Conservation (phyloP, 1,140 invertebrate genomes). For the Pectinophora gossypiella region DNA sequence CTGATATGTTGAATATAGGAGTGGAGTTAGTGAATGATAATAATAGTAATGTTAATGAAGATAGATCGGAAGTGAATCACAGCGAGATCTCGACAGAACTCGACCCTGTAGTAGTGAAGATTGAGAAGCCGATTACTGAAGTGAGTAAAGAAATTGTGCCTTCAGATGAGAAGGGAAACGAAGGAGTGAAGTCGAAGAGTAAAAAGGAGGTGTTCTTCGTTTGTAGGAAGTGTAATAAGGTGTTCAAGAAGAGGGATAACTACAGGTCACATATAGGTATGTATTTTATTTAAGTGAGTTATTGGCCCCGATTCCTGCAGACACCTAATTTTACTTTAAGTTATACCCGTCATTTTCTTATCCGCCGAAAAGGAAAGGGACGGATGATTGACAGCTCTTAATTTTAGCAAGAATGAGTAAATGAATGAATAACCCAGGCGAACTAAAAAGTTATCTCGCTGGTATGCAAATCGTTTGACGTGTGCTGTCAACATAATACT, state of each 20-base stretch:
- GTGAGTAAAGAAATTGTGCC: neutral
- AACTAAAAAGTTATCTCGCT: no score
- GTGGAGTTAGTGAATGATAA: constrained; percentile 25
- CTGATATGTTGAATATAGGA: constrained; percentile 64
- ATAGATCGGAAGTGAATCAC: constrained; percentile 17
- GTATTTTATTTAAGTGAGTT: no score
- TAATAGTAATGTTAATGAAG: constrained; percentile 10
- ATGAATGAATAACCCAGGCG: no score
- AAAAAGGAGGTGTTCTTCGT: constrained; percentile 33
- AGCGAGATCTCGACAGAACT: constrained; percentile 2
- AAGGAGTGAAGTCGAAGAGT: constrained; percentile 19
- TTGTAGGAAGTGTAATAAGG: constrained; percentile 53
- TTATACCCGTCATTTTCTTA: no score
- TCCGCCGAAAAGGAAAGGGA: no score
- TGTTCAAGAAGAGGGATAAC: constrained; percentile 62
- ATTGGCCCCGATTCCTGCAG: no score
- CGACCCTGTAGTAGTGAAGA: constrained; percentile 4
- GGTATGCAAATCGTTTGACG: no score
- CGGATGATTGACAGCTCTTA: no score
- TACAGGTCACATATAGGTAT: constrained; percentile 64
- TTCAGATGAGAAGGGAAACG: constrained; percentile 9
- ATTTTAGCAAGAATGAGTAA: no score
- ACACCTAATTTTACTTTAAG: no score
- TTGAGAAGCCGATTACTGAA: constrained; percentile 21
- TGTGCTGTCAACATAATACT: no score